Base-by-base conservation (phyloP, 30 jellyfish, hydroid and myxozoan species). In the Pseudorhiza aurosa region DNA sequence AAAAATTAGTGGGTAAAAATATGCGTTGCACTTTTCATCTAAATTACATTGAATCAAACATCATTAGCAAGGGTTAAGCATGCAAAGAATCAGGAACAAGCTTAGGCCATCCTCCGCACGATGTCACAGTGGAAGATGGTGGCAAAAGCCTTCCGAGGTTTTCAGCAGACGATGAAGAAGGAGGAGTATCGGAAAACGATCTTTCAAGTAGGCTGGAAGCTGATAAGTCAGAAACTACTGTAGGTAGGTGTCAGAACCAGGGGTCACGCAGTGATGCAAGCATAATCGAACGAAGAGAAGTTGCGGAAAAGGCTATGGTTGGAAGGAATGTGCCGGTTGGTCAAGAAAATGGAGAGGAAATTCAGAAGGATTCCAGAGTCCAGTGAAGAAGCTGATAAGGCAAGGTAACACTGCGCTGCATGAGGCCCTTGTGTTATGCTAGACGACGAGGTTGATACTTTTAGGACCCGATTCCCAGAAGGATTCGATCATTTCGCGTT, bases 331-430 rank as follows among this genome's bases (percentile, higher is more conserved):
- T 2, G 19, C 27, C 44, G 21, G 62, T 12, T n/a, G 63, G 42
- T 28, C 0, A 17, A 8, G 33, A 37, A 37, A 42, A 22, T 43
- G 82, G 44, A 18, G 21, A 46, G 8, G 82, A 27, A 43, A 40
- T 1, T 28, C 65, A 59, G 11, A 49, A 26, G 43, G 47, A 17
- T 18, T 39, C 9, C n/a, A n/a, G n/a, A n/a, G n/a, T n/a, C n/a
- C 14, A 17, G 2, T 4, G 22, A 0, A 18, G 65, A 19, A 42
- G 88, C 58, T 21, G 86, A 82, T 87, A 80, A 88, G 97, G 97
- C 95, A 88, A 88, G 97, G 97, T 88, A 88, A 64, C 88, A 68
- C 85, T 55, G 49, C 51, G 51, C 57, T n/a, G n/a, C n/a, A n/a
- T n/a, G n/a, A n/a, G n/a, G n/a, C n/a, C n/a, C n/a, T n/a, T n/a